A percentile compares a stretch with the other conserved stretches of the same genome.
phyloP scores from a whole-genome alignment of 2,888 invertebrate species.

The Plusia festucae region DNA sequence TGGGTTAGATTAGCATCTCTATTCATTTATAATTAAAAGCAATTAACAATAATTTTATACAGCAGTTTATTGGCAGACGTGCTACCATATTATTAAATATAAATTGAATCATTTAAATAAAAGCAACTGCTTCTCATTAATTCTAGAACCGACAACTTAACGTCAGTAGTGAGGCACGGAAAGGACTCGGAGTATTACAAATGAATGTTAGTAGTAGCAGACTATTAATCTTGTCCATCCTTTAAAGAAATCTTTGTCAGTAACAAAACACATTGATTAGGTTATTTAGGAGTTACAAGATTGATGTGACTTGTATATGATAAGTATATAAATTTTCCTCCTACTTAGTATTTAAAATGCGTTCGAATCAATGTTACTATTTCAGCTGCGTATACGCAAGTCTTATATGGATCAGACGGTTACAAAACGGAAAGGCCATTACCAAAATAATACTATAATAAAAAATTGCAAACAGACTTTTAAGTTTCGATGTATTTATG shows the following conservation, averaged over 20 bases:
- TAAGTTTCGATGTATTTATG: background rate
- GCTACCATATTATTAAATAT: too few species aligned
- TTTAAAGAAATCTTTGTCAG: slow-evolving; percentile 16
- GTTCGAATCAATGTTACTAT: slow-evolving; percentile 30
- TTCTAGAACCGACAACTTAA: too few species aligned
- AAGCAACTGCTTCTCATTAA: too few species aligned
- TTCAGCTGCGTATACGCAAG: slow-evolving; percentile 38
- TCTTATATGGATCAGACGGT: slow-evolving; percentile 29
- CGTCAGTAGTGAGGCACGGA: too few species aligned
- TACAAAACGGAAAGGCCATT: slow-evolving; percentile 12
- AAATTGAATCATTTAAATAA: too few species aligned
- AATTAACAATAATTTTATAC: too few species aligned
- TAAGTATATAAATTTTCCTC: slow-evolving; percentile 44
- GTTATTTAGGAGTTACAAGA: slow-evolving; percentile 19
- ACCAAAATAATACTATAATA: slow-evolving; percentile 14
- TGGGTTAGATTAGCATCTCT: too few species aligned
- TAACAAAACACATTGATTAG: slow-evolving; percentile 39
- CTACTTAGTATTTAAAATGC: slow-evolving; percentile 29
- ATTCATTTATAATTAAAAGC: too few species aligned
- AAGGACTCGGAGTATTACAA: too few species aligned
- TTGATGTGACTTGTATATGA: slow-evolving; percentile 19
- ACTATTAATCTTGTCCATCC: slow-evolving; percentile 9
- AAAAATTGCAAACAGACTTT: slow-evolving; percentile 5
- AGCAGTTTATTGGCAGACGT: too few species aligned
- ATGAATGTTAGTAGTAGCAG: background rate